Evolutionary conservation across 2,888 invertebrate species (phyloP).

Genomic region (Bimastos eiseni): DNA sequence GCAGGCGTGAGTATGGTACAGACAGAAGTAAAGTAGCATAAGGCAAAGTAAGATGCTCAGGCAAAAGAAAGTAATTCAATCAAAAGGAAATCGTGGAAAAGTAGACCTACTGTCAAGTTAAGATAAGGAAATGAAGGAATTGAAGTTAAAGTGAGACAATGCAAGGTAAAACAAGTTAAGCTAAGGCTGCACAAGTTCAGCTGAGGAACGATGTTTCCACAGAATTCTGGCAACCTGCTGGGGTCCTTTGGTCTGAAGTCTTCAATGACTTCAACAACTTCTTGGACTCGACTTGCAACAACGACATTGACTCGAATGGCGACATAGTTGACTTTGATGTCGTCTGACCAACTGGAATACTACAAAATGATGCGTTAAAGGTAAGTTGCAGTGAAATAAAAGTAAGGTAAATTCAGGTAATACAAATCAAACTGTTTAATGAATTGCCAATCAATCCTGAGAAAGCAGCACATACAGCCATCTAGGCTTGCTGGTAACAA

Average conservation of each 20-base stretch:
- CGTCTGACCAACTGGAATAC: conserved; percentile 58
- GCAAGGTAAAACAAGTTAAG: neutral
- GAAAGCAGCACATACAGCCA: too few species aligned
- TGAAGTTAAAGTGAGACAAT: neutral
- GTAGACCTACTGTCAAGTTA: neutral
- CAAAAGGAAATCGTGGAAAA: neutral
- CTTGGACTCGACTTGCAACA: conserved; percentile 46
- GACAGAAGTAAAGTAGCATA: neutral
- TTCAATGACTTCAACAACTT: conserved; percentile 52
- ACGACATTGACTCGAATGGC: conserved; percentile 48
- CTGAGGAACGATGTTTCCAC: neutral
- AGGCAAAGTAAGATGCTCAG: neutral
- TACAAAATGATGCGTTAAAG: conserved; percentile 43
- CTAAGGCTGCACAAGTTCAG: neutral
- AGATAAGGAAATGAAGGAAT: neutral
- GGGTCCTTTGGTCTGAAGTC: conserved; percentile 52
- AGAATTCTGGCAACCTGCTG: neutral
- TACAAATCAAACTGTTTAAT: neutral
- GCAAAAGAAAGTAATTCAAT: neutral
- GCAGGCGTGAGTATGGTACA: too few species aligned
- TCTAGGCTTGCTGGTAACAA: too few species aligned
- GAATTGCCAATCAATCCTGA: neutral
- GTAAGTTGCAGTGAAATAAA: neutral
- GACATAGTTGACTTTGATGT: conserved; percentile 51
- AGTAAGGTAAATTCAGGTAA: neutral